Conservation (phyloP, 2,113 vertebrate genomes). For the Ammospiza caudacuta region DNA sequence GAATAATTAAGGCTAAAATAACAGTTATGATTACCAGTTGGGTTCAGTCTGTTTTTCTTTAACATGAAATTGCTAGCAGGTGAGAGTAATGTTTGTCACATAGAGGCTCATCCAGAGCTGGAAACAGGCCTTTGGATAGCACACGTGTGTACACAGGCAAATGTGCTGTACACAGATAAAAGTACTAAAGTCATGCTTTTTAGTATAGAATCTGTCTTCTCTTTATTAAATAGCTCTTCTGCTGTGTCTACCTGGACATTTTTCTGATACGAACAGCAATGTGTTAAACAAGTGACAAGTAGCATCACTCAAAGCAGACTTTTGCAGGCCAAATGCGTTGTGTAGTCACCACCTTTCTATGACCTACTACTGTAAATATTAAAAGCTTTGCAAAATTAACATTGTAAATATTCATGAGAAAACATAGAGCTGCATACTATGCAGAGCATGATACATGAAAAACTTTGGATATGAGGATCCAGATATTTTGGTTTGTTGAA, state of each 20-base stretch:
- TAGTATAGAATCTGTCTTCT: not conserved
- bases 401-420: not conserved
- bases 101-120: not conserved
- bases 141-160: not conserved
- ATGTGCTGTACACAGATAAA: too few relatives aligned
- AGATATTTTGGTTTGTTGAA: not conserved
- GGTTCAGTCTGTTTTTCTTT: not conserved
- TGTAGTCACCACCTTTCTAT: not conserved
- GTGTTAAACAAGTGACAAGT: not conserved
- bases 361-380: not conserved
- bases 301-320: not conserved
- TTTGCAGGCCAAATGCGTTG: not conserved
- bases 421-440: not conserved
- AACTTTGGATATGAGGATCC: not conserved
- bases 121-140: not conserved
- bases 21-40: not conserved
- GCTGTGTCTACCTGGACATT: not conserved
- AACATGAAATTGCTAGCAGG: not conserved
- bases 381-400: not conserved
- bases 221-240: not conserved
- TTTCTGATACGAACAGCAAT: not conserved
- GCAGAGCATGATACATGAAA: not conserved
- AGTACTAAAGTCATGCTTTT: not conserved
- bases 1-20: not conserved
- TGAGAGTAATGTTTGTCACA: not conserved